Base-by-base conservation (phyloP, 2,797 vertebrate genomes). In the Myotis pilosus region DNA sequence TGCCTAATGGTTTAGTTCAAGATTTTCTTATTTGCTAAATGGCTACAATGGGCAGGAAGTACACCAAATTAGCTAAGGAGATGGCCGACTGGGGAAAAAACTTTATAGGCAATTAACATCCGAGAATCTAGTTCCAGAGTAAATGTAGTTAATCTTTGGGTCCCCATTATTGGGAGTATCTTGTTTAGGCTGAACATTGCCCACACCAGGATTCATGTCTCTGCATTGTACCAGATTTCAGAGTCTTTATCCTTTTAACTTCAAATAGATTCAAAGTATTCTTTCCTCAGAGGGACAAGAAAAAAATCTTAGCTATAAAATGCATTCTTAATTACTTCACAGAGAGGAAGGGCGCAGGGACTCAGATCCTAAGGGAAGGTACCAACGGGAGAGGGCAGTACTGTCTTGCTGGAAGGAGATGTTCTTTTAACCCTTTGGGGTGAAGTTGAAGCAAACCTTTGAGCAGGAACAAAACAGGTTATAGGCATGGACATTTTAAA, bases 51-150 rank as follows among this genome's bases (percentile, higher is more conserved):
- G 17, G 28, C 60, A 96, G 38, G 81, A 95, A 75, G 41, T 38
- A 68, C 51, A 60, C 28, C 76, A 85, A 92, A 78, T 94, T 93
- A 95, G 51, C 68, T 57, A 71, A 87, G 76, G 81, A 74, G 76
- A 75, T 33, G 25, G 47, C 41, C 87, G 11, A 16, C 76, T 16
- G 0, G 44, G 38, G 60, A 10, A 15, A 47, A 20, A 33, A 9
- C 4, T 81, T 81, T 55, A 53, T 47, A 84, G 76, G 44, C 60
- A 79, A 86, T 74, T 92, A 89, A 80, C 6, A 12, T 68, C 13
- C 74, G 44, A 93, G 49, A 84, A 57, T 57, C 75, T 51, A 76
- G 74, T 69, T 89, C 41, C 80, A 82, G 36, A 3, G 12, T 51
- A 91, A 86, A 94, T n/a, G 30, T 62, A 79, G 53, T 78, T 79